Base-by-base conservation (phyloP, 1,140 invertebrate species). In the Zaprionus taronus region DNA sequence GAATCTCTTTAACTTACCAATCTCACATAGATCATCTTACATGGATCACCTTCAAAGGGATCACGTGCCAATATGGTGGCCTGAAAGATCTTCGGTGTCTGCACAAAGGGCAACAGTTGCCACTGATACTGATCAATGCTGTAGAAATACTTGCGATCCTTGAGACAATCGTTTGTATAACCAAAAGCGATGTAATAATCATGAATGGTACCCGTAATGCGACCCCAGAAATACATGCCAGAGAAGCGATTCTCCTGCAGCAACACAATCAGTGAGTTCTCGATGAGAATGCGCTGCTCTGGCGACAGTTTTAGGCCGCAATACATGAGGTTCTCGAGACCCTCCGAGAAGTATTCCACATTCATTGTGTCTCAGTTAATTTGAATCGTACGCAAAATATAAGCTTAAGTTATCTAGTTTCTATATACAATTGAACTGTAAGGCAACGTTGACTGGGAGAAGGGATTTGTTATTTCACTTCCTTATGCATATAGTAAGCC, bases 161-260 rank as follows among this genome's bases (percentile, higher is more conserved):
- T 87, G 4, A 97, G 82, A 34, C 94, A 95, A 82, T 97, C 96
- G 53, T 94, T 95, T 20, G 93, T 93, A 68, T 95, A 96, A 15
- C 96, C 96, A 82, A 95, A 96, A 3, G 96, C 95, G 47, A 97
- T 94, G 80, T 96, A 95, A 85, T 97, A 97, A 93, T 97, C 96
- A 6, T 93, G 93, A 49, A 95, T 93, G 0, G 94, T 92, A 1
- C 96, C 96, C 63, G 95, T 94, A 44, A 97, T 95, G 83, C 94
- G 94, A 2, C 96, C 96, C 96, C 96, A 96, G 72, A 96, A 96
- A 74, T 95, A 96, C 57, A 96, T 94, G 72, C 95, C 94, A 2
- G 93, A 91, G 86, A 97, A 96, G 82, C 97, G 96, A 93, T 97
- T 97, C 82, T 97, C 96, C 55, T 95, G 94, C 90, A 96, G 95